Evolutionary conservation across 2,113 vertebrate genomes (phyloP).

Genomic region (Puffinus mauretanicus): DNA sequence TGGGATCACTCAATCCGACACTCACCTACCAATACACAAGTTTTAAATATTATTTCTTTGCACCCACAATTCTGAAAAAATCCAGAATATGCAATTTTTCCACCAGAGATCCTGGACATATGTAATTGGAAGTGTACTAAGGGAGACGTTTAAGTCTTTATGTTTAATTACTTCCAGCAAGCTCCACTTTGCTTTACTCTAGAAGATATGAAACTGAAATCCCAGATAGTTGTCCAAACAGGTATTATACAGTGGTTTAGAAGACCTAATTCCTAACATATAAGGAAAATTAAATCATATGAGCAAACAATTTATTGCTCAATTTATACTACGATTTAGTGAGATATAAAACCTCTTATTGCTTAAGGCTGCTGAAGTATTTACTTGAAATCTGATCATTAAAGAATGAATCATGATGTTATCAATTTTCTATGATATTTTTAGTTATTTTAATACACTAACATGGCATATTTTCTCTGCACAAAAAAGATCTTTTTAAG

Average conservation of each 20-base stretch:
- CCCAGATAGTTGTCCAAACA: neutral
- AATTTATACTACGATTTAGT: constrained; percentile 18
- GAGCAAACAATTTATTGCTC: constrained; percentile 11
- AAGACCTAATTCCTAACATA: constrained; percentile 47
- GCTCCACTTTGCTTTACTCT: neutral
- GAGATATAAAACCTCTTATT: constrained; percentile 26
- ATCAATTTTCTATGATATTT: neutral
- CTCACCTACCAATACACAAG: neutral
- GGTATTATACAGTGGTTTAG: neutral
- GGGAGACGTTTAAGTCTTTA: neutral
- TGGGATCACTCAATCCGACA: neutral
- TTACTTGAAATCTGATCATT: constrained; percentile 22
- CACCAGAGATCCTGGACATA: neutral
- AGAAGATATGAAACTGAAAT: neutral
- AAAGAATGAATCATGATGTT: neutral
- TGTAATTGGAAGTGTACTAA: neutral
- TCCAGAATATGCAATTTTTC: neutral
- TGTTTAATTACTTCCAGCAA: neutral
- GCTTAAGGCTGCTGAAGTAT: constrained; percentile 17
- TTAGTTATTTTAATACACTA: neutral
- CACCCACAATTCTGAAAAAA: neutral
- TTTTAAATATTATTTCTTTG: neutral
- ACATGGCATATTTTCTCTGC: neutral
- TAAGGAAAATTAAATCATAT: neutral
- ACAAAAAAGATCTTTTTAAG: neutral